Evolutionary conservation across 2,113 vertebrate genomes (phyloP).

Genomic region (Tenebrosternarchus preto): DNA sequence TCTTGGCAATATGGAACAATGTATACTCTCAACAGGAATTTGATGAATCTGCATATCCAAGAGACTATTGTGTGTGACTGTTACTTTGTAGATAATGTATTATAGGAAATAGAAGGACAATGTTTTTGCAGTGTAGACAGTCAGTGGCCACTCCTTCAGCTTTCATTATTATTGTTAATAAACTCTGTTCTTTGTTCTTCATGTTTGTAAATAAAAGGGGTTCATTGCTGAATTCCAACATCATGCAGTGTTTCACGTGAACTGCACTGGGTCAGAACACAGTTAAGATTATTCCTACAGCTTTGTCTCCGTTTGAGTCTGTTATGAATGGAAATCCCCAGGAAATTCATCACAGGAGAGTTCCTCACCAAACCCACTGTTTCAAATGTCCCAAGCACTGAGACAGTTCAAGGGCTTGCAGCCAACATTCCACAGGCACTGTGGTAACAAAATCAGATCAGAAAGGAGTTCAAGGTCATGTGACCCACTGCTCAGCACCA

Average conservation of each 20-base stretch:
- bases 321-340: constrained; percentile 19
- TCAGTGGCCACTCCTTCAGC: constrained; percentile 52
- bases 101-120: constrained; percentile 68
- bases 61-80: background rate
- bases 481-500: no score
- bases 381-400: background rate
- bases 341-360: background rate
- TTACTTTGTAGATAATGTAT: constrained; percentile 77
- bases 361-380: constrained; percentile 6
- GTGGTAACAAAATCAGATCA: background rate
- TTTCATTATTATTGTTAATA: constrained; percentile 55
- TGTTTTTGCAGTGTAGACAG: constrained; percentile 76
- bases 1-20: no score
- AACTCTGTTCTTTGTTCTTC: constrained; percentile 27
- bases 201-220: constrained; percentile 72
- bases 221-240: background rate
- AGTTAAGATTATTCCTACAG: background rate
- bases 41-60: constrained; percentile 49
- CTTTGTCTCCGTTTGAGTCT: background rate
- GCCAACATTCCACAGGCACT: constrained; percentile 29
- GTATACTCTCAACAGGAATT: constrained; percentile 59
- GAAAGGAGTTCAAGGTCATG: constrained; percentile 24
- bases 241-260: background rate
- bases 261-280: background rate
- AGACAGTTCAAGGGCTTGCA: constrained; percentile 1